Percentiles rank a stretch among this genome's conserved stretches.
Conservation (phyloP, 2,888 invertebrate species). For the Noctua pronuba region DNA sequence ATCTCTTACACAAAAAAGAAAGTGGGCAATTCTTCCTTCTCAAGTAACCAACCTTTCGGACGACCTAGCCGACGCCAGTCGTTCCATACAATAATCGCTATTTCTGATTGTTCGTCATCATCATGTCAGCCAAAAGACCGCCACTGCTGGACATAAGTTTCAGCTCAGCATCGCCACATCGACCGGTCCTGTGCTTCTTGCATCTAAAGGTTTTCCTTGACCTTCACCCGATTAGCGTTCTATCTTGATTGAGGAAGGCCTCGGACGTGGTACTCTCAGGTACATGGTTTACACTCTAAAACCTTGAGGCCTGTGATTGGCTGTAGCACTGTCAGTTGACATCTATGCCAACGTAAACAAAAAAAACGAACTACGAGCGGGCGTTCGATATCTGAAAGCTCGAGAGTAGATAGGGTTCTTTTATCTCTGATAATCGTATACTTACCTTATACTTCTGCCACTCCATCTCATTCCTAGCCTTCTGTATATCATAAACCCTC, state of each 20-base stretch:
- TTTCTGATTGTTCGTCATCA: neutral
- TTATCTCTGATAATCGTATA: neutral
- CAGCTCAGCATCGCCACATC: neutral
- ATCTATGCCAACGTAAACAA: neutral
- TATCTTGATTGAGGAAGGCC: neutral
- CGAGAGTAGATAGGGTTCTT: neutral
- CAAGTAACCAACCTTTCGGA: neutral
- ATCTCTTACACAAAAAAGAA: neutral
- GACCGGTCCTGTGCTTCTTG: neutral
- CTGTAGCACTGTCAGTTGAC: neutral
- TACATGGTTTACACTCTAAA: neutral
- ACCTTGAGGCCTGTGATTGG: neutral
- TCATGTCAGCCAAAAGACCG: neutral
- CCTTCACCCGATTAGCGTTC: neutral
- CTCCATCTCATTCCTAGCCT: constrained; percentile 96
- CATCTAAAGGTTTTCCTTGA: neutral
- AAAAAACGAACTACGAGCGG: neutral
- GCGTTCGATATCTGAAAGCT: neutral
- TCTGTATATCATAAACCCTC: constrained; percentile 96
- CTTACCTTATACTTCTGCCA: constrained; percentile 93
- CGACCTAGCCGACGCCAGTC: neutral
- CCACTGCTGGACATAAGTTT: neutral
- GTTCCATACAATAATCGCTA: neutral
- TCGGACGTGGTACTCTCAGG: neutral
- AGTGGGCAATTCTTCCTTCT: neutral